Conservation (phyloP, 2,797 vertebrate species). For the Salarias fasciatus region DNA sequence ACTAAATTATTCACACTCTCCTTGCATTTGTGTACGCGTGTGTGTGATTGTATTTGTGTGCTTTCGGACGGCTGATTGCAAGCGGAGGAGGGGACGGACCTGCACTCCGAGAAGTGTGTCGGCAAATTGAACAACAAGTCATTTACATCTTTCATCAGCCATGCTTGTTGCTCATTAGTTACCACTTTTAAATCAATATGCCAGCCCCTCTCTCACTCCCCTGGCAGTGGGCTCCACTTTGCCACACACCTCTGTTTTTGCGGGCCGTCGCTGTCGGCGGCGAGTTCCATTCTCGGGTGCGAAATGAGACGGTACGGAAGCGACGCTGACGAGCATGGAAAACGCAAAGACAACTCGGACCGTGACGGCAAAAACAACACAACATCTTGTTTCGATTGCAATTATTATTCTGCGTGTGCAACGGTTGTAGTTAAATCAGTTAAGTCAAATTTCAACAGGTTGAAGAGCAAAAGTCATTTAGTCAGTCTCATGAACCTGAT, state of each 20-base stretch:
- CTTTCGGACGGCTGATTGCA: conserved; percentile 35
- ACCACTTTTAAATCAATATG: conserved; percentile 76
- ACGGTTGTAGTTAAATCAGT: too few relatives aligned
- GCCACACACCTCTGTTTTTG: conserved; percentile 48
- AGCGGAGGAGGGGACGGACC: conserved; percentile 47
- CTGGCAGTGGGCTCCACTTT: conserved; percentile 29
- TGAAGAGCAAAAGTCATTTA: too few relatives aligned
- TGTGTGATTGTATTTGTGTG: conserved; percentile 9
- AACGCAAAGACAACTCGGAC: not conserved
- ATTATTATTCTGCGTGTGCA: too few relatives aligned
- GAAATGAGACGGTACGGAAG: not conserved
- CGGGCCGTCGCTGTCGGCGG: conserved; percentile 2
- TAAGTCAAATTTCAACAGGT: too few relatives aligned
- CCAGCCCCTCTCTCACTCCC: conserved; percentile 32
- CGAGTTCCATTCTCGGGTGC: conserved; percentile 12
- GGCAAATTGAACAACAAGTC: conserved; percentile 76
- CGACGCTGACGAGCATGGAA: conserved; percentile 2
- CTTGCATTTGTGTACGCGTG: conserved; percentile 21
- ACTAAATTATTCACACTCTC: conserved; percentile 79
- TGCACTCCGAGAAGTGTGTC: conserved; percentile 44
- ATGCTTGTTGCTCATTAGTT: conserved; percentile 76
- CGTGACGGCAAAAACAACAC: not conserved
- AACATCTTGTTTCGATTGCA: too few relatives aligned
- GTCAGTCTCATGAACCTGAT: too few relatives aligned
- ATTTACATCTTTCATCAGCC: conserved; percentile 80